Percentiles rank a stretch among this genome's conserved stretches.
These are phyloP conservation scores for Drosophila basisetae DNA, from an alignment of 2,888 invertebrate species.

Conservation along the genomic window DNA sequence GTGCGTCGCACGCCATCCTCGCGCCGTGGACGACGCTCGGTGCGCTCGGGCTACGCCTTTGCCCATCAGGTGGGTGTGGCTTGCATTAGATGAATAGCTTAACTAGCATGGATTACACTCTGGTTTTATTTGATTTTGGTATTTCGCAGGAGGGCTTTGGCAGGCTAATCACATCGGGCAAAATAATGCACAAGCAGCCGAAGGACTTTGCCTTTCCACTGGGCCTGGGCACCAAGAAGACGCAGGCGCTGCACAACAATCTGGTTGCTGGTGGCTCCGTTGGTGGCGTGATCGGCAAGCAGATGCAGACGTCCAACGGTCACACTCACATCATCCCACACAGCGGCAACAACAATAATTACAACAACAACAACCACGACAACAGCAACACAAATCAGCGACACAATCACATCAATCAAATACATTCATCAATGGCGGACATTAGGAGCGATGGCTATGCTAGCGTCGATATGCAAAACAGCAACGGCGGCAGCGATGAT, in stretches of 20 bases:
- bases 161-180: conserved; percentile 97
- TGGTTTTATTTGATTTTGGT: neutral
- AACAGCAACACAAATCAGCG: conserved; percentile 72
- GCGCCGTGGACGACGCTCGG: conserved; percentile 94
- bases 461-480: conserved; percentile 21
- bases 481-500: conserved; percentile 71
- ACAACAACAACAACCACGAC: conserved; percentile 43
- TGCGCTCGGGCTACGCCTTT: conserved; percentile 99
- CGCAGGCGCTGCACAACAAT: conserved; percentile 72
- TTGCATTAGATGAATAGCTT: neutral
- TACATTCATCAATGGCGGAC: conserved; percentile 79
- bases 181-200: conserved; percentile 95
- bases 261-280: conserved; percentile 12
- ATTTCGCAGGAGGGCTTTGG: conserved; percentile 93
- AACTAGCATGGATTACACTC: neutral
- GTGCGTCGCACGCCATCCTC: conserved; percentile 94
- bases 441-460: conserved; percentile 62
- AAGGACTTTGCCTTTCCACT: conserved; percentile 92
- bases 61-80: conserved; percentile 90
- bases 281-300: conserved; percentile 48
- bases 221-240: conserved; percentile 86
- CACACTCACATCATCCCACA: conserved; percentile 19
- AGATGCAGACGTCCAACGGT: conserved; percentile 15
- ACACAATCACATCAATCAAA: conserved; percentile 68
- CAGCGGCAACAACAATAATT: conserved; percentile 10